Base-by-base conservation (phyloP, 2,888 invertebrate genomes). In the Dynastes hyllus region DNA sequence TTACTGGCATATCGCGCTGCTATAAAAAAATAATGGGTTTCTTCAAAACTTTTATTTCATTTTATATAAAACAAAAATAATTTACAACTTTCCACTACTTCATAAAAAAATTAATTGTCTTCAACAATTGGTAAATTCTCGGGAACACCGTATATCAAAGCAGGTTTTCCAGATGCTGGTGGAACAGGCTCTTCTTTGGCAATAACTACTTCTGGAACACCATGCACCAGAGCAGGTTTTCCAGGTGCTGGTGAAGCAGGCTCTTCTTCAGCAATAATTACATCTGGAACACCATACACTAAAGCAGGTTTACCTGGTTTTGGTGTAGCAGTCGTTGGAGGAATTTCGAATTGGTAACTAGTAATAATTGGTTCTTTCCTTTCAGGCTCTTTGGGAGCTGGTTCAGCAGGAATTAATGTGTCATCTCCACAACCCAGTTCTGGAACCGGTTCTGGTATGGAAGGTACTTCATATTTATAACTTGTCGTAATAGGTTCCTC, bases 281-380 rank as follows among this genome's bases (percentile, higher is more conserved):
- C 3, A n/a, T 22, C n/a, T 29, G 61, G 61, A 27, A 29, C 27
- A 27, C 11, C 27, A 61, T 66, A 40, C 16, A 37, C 66, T 40
- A 66, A 40, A 2, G 66, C 66, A n/a, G 66, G 66, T 40, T 66
- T 66, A n/a, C 40, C 40, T 11, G 71, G 71, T 37, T 29, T 13
- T 11, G 22, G 32, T 16, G 29, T 32, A 16, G 37, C 16, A 27
- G n/a, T 32, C 37, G 51, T 4, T 4, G 58, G 11, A 16, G 37
- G 71, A 9, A 71, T 29, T 32, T 55, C 16, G 37, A 37, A 71
- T 71, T 55, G 11, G 16, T 58, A 71, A 55, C 55, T 51, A 0
- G 51, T 27, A 22, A 51, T 6, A 51, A 69, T 29, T 22, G 69
- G 69, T 13, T 69, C 5, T 13, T 3, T 69, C 3, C 51, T 13